A percentile compares a stretch with the other conserved stretches of the same genome.
Conservation (phyloP, 2,888 invertebrate species). For the Agrotis clavis region DNA sequence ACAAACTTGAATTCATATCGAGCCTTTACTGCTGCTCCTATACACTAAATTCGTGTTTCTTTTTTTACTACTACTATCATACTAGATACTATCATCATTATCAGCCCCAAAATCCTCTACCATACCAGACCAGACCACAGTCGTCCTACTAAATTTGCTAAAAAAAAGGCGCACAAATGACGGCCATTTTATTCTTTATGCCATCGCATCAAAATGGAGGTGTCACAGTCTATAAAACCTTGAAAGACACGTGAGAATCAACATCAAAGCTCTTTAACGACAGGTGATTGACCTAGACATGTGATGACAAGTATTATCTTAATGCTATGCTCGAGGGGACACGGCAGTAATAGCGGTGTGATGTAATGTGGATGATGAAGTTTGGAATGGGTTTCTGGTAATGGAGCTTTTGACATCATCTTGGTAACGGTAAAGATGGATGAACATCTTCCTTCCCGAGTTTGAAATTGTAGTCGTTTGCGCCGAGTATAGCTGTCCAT, state of each 20-base stretch:
- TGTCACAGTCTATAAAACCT: slow-evolving; percentile 23
- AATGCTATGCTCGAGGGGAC: slow-evolving; percentile 40
- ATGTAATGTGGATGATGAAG: slow-evolving; percentile 38
- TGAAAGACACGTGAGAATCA: slow-evolving; percentile 25
- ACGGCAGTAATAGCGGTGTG: slow-evolving; percentile 36
- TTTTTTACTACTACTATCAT: too few species aligned
- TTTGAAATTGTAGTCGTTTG: too few species aligned
- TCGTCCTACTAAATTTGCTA: neutral
- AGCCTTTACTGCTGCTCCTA: too few species aligned
- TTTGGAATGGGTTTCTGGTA: slow-evolving; percentile 11
- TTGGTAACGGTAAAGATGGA: neutral
- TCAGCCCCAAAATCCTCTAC: neutral
- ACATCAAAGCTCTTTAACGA: slow-evolving; percentile 43
- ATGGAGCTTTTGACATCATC: slow-evolving; percentile 5
- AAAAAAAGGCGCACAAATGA: neutral
- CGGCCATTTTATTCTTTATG: neutral
- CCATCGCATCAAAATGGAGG: slow-evolving; percentile 4
- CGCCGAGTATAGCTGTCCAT: too few species aligned
- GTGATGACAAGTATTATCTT: slow-evolving; percentile 54
- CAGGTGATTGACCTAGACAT: slow-evolving; percentile 60
- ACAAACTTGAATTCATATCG: neutral
- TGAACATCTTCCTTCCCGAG: neutral
- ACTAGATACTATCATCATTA: neutral
- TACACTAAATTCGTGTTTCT: too few species aligned
- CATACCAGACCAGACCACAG: too few species aligned